phyloP scores from a whole-genome alignment of 1,140 invertebrate genomes.

The Drosophila seguyi region DNA sequence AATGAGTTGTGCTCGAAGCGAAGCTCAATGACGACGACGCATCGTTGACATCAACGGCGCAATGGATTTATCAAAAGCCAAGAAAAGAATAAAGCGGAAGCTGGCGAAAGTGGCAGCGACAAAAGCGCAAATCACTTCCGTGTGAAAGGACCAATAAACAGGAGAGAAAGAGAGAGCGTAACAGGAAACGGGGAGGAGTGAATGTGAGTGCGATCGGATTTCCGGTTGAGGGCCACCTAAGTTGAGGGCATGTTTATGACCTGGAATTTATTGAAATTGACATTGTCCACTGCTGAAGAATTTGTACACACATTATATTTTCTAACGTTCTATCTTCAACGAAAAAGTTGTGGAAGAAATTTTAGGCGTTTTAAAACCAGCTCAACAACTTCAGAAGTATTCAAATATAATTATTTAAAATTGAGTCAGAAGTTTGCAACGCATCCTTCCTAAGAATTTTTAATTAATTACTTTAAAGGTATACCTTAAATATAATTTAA shows the following conservation, averaged over 20 bases:
- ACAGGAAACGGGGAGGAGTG: constrained; percentile 1
- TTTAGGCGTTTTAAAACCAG: too few species aligned
- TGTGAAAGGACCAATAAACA: constrained; percentile 47
- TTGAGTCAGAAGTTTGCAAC: too few species aligned
- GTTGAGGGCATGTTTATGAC: constrained; percentile 54
- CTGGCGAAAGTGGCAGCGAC: constrained; percentile 64
- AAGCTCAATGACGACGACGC: constrained; percentile 50
- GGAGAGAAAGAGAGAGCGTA: not conserved
- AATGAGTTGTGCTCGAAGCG: constrained; percentile 71
- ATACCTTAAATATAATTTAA: too few species aligned
- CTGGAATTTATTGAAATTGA: constrained; percentile 55
- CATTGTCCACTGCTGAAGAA: constrained; percentile 7
- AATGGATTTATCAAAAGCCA: constrained; percentile 71
- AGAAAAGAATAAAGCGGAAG: constrained; percentile 59
- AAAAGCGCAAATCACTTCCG: constrained; percentile 78
- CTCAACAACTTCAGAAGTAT: too few species aligned
- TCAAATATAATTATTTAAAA: too few species aligned
- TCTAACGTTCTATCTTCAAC: too few species aligned
- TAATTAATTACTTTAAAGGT: too few species aligned
- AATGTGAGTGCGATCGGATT: constrained; percentile 51
- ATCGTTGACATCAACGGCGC: constrained; percentile 54
- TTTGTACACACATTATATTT: not conserved
- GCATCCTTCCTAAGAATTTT: too few species aligned
- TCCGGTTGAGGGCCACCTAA: constrained; percentile 45
- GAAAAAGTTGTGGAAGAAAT: too few species aligned